Evolutionary conservation across 2,113 vertebrate species (phyloP).

Genomic region (Myiozetetes cayanensis): DNA sequence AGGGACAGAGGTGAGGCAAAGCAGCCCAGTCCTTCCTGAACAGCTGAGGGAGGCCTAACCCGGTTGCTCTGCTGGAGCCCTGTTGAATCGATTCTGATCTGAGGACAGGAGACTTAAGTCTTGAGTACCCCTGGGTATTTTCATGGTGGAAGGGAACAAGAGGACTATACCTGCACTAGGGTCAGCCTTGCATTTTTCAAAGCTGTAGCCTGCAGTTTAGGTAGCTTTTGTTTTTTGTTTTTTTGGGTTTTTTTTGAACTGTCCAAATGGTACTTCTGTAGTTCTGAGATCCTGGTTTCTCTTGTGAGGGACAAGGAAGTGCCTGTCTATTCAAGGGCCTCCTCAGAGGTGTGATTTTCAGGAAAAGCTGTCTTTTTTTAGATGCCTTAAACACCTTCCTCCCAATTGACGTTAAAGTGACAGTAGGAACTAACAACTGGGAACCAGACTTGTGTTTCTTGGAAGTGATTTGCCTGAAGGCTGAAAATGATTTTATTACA

Average conservation of each 20-base stretch:
- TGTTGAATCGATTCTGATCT: neutral
- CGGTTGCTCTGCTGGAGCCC: neutral
- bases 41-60: neutral
- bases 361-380: neutral
- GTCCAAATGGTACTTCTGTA: rapidly evolving
- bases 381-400: neutral
- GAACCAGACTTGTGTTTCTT: neutral
- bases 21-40: neutral
- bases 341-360: neutral
- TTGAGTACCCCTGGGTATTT: neutral
- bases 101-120: neutral
- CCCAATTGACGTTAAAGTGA: neutral
- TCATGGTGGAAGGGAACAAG: neutral
- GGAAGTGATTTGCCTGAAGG: neutral
- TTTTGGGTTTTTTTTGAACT: neutral
- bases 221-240: neutral
- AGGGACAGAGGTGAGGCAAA: neutral
- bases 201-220: neutral
- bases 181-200: neutral
- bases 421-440: neutral
- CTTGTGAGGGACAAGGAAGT: neutral
- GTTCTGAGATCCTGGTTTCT: neutral
- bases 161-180: neutral
- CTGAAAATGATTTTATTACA: neutral
- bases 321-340: neutral